Evolutionary conservation across 2,888 invertebrate genomes (phyloP).

Genomic region (Calameuta pallipes): DNA sequence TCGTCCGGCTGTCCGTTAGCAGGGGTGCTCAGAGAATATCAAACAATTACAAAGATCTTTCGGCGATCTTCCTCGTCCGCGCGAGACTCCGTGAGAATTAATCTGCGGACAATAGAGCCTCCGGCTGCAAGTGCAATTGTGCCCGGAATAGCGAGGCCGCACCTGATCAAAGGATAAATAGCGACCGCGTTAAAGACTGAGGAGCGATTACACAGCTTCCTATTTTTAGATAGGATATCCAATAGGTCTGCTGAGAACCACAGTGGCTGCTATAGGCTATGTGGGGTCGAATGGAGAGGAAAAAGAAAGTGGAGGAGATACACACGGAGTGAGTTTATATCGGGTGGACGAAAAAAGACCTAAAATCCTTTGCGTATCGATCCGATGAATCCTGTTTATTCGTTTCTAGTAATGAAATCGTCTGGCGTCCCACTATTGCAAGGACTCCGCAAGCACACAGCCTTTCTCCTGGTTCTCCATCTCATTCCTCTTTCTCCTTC

Average conservation of each 20-base stretch:
- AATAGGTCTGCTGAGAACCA: neutral
- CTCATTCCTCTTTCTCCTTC: neutral
- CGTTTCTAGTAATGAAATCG: neutral
- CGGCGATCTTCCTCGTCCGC: constrained; percentile 5
- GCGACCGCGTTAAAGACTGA: neutral
- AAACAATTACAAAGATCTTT: neutral
- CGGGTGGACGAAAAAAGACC: neutral
- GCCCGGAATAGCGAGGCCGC: neutral
- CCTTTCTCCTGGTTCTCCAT: neutral
- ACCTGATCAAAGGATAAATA: neutral
- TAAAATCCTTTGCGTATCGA: neutral
- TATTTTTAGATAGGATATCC: neutral
- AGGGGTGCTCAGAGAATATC: constrained; percentile 9
- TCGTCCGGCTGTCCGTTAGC: constrained; percentile 15
- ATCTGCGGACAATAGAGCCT: neutral
- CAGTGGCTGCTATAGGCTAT: neutral
- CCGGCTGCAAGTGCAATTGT: neutral
- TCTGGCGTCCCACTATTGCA: neutral
- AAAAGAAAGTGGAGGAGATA: neutral
- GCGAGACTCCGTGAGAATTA: constrained; percentile 8
- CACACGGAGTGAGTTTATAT: neutral
- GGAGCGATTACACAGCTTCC: neutral
- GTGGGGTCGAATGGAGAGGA: neutral
- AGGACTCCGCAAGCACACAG: neutral
- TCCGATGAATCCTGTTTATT: neutral